Evolutionary conservation across 64 coral and sea anemone species (phyloP).

Genomic region (Astreopora myriophthalma): DNA sequence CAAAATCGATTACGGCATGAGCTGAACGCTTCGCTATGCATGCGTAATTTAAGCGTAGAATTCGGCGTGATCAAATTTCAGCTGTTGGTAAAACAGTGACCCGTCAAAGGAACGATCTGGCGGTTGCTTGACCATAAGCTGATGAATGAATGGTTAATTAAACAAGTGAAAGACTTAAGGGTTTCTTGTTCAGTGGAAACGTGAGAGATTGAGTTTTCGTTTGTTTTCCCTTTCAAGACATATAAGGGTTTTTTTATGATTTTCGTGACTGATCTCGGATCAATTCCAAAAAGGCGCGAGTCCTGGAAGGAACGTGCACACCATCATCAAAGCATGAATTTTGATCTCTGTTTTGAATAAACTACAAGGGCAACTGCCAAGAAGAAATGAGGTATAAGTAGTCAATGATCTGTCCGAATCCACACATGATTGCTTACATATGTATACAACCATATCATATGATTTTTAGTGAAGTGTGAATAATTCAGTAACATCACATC

Average conservation of each 20-base stretch:
- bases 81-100: neutral
- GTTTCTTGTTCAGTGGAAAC: neutral
- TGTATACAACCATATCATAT: neutral
- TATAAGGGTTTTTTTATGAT: neutral
- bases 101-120: neutral
- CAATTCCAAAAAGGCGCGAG: slow-evolving; percentile 15
- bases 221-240: neutral
- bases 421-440: neutral
- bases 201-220: neutral
- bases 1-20: too few species aligned
- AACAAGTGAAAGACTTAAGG: neutral
- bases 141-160: neutral
- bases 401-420: neutral
- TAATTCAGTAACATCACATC: slow-evolving; percentile 6
- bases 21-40: too few species aligned
- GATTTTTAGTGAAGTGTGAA: neutral
- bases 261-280: neutral
- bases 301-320: too few species aligned
- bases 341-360: too few species aligned
- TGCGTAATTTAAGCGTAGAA: too few species aligned
- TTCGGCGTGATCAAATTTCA: slow-evolving; percentile 11
- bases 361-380: neutral
- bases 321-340: too few species aligned
- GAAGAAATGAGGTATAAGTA: neutral
- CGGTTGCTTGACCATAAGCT: too few species aligned